Conservation (phyloP, 2,797 vertebrate species). For the Anableps anableps region DNA sequence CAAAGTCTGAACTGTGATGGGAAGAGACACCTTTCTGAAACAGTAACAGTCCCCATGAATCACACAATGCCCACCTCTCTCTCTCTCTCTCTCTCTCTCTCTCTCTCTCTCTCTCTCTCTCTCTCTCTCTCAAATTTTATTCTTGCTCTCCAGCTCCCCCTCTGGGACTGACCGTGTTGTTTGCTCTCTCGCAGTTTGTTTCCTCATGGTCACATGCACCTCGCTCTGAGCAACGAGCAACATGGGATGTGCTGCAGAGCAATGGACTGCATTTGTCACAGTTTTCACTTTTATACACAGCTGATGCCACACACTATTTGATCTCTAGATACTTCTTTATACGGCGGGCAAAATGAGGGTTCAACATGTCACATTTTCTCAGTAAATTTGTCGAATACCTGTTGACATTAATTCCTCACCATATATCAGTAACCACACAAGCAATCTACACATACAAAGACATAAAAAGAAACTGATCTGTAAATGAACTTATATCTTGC, state of each 20-base stretch:
- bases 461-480: background rate
- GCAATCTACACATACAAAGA: background rate
- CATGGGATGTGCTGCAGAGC: conserved; percentile 28
- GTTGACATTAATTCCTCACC: background rate
- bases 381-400: background rate
- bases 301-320: conserved; percentile 48
- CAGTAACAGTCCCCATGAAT: conserved; percentile 76
- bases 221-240: conserved; percentile 36
- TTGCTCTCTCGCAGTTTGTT: conserved; percentile 42
- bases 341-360: background rate
- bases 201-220: conserved; percentile 54
- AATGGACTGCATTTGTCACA: conserved; percentile 63
- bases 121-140: conserved; percentile 30
- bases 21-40: conserved; percentile 74
- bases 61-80: conserved; percentile 44
- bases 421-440: background rate
- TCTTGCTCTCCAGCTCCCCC: conserved; percentile 38
- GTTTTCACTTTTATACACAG: conserved; percentile 50
- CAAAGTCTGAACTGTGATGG: conserved; percentile 67
- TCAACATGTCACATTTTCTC: background rate
- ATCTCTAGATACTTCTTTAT: conserved; percentile 29
- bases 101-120: conserved; percentile 23
- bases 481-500: background rate
- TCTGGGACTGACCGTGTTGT: conserved; percentile 42
- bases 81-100: conserved; percentile 22